Evolutionary conservation across 2,888 invertebrate genomes (phyloP).

Genomic region (Nephrocerus scutellatus): DNA sequence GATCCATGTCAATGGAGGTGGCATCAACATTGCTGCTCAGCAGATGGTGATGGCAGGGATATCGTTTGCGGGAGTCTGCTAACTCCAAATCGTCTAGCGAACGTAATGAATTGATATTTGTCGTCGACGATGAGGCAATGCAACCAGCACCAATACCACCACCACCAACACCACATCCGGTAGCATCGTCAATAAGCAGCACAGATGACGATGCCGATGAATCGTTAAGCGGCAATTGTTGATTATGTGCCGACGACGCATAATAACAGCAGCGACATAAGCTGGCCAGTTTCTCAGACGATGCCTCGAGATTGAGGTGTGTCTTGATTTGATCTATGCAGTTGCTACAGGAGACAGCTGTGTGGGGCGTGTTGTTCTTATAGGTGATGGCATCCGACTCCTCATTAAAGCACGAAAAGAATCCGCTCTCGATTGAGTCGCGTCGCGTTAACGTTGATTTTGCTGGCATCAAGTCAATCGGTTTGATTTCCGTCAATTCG

Average conservation of each 20-base stretch:
- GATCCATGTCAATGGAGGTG: slow-evolving; percentile 47
- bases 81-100: slow-evolving; percentile 55
- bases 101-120: slow-evolving; percentile 53
- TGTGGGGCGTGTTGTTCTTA: slow-evolving; percentile 23
- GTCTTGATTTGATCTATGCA: slow-evolving; percentile 43
- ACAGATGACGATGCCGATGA: slow-evolving; percentile 51
- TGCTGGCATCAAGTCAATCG: slow-evolving; percentile 32
- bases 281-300: slow-evolving; percentile 40
- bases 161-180: slow-evolving; percentile 24
- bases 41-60: slow-evolving; percentile 42
- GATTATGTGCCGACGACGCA: slow-evolving; percentile 28
- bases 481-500: slow-evolving; percentile 34
- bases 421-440: slow-evolving; percentile 83
- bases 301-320: slow-evolving; percentile 36
- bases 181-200: slow-evolving; percentile 55
- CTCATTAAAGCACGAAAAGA: slow-evolving; percentile 80
- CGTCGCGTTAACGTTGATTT: slow-evolving; percentile 56
- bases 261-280: slow-evolving; percentile 45
- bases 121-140: slow-evolving; percentile 35
- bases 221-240: slow-evolving; percentile 36
- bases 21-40: slow-evolving; percentile 45
- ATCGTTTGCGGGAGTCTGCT: slow-evolving; percentile 40
- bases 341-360: no score
- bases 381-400: slow-evolving; percentile 59
- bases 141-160: slow-evolving; percentile 18